These are phyloP conservation scores for Phylloscopus whistleri DNA, from an alignment of 2,113 vertebrate species.

Conservation along the genomic window DNA sequence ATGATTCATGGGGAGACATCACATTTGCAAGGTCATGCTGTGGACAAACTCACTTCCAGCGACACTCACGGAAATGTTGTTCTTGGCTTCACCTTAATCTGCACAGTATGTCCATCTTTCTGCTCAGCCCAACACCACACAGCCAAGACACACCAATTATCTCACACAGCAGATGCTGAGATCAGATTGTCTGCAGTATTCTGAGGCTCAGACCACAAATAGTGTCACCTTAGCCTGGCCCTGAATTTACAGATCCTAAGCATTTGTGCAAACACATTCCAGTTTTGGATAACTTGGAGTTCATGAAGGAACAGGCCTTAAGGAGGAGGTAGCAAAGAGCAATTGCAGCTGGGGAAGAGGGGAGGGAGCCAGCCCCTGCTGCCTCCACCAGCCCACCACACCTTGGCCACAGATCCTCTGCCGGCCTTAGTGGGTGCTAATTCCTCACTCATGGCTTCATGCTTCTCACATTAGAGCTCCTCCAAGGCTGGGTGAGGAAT, in stretches of 20 bases:
- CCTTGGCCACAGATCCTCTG: fast-evolving
- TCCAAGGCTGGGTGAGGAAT: background rate
- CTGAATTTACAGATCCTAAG: background rate
- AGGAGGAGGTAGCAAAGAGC: background rate
- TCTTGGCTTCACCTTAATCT: background rate
- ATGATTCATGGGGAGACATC: background rate
- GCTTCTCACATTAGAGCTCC: background rate
- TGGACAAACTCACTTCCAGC: background rate
- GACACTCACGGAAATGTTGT: background rate
- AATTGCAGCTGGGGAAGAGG: background rate
- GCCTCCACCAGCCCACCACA: background rate
- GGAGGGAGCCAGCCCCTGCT: background rate
- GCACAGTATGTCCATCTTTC: background rate
- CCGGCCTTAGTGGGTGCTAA: fast-evolving
- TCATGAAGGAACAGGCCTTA: background rate
- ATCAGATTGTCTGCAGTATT: background rate
- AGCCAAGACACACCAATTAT: background rate
- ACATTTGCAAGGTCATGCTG: background rate
- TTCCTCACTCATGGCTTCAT: fast-evolving
- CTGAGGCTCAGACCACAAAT: background rate
- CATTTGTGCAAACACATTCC: background rate
- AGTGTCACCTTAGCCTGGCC: background rate
- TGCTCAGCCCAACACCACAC: background rate
- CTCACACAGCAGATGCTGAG: background rate
- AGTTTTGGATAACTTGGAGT: background rate